Conservation (phyloP, 2,797 vertebrate species). For the Anguilla anguilla region DNA sequence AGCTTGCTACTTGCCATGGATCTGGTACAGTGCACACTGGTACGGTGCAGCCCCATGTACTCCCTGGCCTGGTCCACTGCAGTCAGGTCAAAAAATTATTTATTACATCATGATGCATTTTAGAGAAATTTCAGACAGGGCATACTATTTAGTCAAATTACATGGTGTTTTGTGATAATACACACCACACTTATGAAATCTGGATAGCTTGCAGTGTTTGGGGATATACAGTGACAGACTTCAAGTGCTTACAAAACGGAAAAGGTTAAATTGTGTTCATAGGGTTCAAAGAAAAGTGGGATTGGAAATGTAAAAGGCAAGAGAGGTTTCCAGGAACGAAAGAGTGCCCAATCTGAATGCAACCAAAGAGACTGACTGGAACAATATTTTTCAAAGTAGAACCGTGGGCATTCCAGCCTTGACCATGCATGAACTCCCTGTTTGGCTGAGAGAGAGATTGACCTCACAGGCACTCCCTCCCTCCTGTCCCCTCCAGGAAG, state of each 20-base stretch:
- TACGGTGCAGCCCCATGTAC: not conserved
- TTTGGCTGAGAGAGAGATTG: not conserved
- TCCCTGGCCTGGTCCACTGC: not conserved
- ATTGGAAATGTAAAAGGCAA: not conserved
- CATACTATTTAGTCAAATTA: not conserved
- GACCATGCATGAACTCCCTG: not conserved
- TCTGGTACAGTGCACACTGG: not conserved
- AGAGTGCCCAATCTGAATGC: not conserved
- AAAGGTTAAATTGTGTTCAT: not conserved
- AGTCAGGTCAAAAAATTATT: not conserved
- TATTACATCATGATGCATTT: not conserved
- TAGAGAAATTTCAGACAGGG: not conserved
- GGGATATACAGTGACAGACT: not conserved
- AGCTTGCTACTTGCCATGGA: not conserved
- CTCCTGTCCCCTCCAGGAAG: conserved; percentile 74
- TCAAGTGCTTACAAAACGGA: not conserved
- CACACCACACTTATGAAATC: not conserved
- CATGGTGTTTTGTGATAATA: not conserved
- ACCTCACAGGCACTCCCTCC: not conserved
- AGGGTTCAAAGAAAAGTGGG: not conserved
- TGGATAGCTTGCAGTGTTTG: not conserved
- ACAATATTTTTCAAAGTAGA: not conserved
- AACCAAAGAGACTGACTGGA: not conserved
- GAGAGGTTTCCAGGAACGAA: not conserved
- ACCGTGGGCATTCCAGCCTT: not conserved